Base-by-base conservation (phyloP, 2,797 vertebrate genomes). In the Pseudomugil gertrudae region DNA sequence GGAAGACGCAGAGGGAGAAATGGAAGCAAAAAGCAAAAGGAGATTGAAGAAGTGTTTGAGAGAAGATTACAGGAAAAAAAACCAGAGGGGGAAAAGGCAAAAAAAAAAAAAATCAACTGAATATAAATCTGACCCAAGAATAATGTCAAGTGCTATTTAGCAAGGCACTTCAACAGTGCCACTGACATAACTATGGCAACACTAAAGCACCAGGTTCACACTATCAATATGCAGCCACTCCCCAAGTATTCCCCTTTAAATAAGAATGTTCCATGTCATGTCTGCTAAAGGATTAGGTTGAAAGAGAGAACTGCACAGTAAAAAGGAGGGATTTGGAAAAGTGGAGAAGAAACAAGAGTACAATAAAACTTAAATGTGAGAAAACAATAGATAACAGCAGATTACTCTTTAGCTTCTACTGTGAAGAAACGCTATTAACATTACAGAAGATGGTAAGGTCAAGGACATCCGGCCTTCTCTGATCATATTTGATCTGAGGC, bases 401-500 rank as follows among this genome's bases (percentile, higher is more conserved):
- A 33, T 26, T 5, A 17, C 15, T 52, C 35, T 61, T 67, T 4
- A 11, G 10, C 30, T 50, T 38, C 17, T 54, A 47, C 43, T 57
- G 51, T 24, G 17, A 65, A 60, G 43, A 19, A 35, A 13, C 5
- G 19, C 38, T 24, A 53, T 72, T 63, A 64, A 53, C 38, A 61
- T 57, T 23, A 19, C 21, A 64, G 66, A 48, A 27, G 74, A 76
- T 45, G 19, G 11, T 51, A 33, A 78, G 81, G 81, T 81, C 83
- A 87, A 83, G 80, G 81, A 69, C 77, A 35, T 30, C 2, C 14
- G 32, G 54, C 8, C 33, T 45, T 21, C 35, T 10, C 0, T 57
- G 56, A 76, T 56, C 48, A 68, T 63, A 21, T 74, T 67, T 66
- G 72, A 85, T 79, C 57, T 59, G 71, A 82, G 72, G 69, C 57